Evolutionary conservation across 2,888 invertebrate species (phyloP).

Genomic region (Folsomia candida): DNA sequence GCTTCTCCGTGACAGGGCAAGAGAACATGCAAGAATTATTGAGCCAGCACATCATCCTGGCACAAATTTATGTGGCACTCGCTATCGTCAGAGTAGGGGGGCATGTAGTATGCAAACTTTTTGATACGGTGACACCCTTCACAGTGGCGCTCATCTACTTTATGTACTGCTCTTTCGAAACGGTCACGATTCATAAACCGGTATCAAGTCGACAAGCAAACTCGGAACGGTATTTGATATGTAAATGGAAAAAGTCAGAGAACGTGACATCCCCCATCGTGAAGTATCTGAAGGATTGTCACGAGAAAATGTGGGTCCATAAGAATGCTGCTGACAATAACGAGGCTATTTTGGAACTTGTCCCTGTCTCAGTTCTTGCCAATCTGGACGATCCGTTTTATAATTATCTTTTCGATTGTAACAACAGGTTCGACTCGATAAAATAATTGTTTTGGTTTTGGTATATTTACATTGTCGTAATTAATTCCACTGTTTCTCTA

Average conservation of each 20-base stretch:
- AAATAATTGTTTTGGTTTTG: too few species aligned
- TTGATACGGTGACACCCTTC: slow-evolving; percentile 91
- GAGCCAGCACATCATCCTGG: slow-evolving; percentile 89
- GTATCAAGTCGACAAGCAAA: slow-evolving; percentile 96
- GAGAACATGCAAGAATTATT: slow-evolving; percentile 94
- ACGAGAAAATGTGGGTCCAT: slow-evolving; percentile 42
- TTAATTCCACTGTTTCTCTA: too few species aligned
- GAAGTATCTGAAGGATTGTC: background rate
- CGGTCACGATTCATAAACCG: slow-evolving; percentile 86
- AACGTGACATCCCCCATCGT: slow-evolving; percentile 55
- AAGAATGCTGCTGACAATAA: slow-evolving; percentile 51
- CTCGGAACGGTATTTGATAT: slow-evolving; percentile 70
- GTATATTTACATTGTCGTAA: too few species aligned
- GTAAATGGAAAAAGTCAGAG: slow-evolving; percentile 56
- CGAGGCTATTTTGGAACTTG: slow-evolving; percentile 65
- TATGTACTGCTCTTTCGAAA: slow-evolving; percentile 84
- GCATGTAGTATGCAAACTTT: slow-evolving; percentile 93
- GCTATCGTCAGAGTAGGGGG: slow-evolving; percentile 78
- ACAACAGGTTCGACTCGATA: slow-evolving; percentile 70
- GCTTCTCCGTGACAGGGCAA: slow-evolving; percentile 91
- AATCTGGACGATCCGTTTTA: slow-evolving; percentile 59
- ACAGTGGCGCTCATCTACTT: slow-evolving; percentile 91
- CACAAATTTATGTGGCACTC: slow-evolving; percentile 88
- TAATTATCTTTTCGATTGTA: slow-evolving; percentile 75
- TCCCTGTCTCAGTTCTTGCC: slow-evolving; percentile 66